phyloP scores from a whole-genome alignment of 1,140 invertebrate species.

The Colletes gigas region DNA sequence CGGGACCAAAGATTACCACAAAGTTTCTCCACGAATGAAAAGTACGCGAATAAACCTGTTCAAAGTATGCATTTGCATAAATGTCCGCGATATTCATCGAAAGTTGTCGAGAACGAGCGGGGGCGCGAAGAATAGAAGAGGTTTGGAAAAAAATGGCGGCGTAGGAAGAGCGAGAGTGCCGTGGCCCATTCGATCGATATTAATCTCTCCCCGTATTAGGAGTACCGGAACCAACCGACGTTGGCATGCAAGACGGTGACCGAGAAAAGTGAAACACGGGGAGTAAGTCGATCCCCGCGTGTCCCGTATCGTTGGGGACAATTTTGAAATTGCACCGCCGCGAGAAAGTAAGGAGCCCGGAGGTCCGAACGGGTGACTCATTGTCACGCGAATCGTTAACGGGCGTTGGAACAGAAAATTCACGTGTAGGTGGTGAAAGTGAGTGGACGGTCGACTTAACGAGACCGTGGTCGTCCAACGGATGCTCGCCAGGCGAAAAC shows the following conservation, averaged over 20 bases:
- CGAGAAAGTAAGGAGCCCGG: constrained; percentile 26
- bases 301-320: not conserved
- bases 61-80: no score
- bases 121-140: not conserved
- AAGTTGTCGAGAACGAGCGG: not conserved
- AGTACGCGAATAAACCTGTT: no score
- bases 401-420: constrained; percentile 56
- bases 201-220: constrained; percentile 42
- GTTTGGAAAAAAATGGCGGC: not conserved
- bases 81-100: no score
- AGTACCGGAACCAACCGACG: constrained; percentile 35
- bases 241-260: constrained; percentile 39
- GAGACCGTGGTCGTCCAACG: constrained; percentile 36
- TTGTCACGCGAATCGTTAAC: constrained; percentile 57
- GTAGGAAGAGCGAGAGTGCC: constrained; percentile 30
- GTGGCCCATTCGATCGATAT: constrained; percentile 35
- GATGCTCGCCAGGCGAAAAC: constrained; percentile 41
- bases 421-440: constrained; percentile 75
- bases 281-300: constrained; percentile 4
- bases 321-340: constrained; percentile 27
- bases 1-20: no score
- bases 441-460: constrained; percentile 63
- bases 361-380: constrained; percentile 58
- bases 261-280: constrained; percentile 60
- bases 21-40: no score